Conservation (phyloP, 2,113 vertebrate genomes). For the Columba janthina region DNA sequence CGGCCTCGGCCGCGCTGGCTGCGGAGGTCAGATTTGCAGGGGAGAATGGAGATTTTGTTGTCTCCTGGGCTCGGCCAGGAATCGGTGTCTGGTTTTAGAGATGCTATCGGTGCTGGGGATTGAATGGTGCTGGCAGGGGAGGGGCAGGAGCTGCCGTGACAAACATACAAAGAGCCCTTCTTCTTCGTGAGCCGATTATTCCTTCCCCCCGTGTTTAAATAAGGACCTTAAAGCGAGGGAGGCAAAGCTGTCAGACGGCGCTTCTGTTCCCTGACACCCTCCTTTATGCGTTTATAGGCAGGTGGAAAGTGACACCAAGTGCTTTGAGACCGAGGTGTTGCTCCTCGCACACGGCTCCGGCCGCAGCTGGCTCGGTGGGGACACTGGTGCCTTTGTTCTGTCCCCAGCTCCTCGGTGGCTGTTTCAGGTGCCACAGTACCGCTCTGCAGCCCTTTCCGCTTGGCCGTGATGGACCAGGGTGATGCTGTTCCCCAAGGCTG, state of each 20-base stretch:
- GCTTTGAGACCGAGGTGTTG: neutral
- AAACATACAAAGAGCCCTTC: neutral
- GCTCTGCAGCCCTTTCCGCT: neutral
- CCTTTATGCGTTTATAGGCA: neutral
- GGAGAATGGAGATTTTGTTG: neutral
- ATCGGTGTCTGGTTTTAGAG: neutral
- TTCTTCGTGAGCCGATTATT: slow-evolving; percentile 21
- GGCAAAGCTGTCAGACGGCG: neutral
- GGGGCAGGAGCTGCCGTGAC: neutral
- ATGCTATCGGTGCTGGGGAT: neutral
- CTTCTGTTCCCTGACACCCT: neutral
- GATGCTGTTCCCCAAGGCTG: neutral
- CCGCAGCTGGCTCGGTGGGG: neutral
- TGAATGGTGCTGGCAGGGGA: neutral
- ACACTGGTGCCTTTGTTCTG: neutral
- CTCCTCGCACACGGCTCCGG: neutral
- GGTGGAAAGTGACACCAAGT: neutral
- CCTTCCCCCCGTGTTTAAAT: neutral
- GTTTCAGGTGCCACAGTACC: fast-evolving
- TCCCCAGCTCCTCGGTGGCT: neutral
- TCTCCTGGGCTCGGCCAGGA: neutral
- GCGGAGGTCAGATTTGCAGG: fast-evolving
- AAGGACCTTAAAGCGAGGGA: neutral
- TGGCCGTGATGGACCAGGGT: fast-evolving
- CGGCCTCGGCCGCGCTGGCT: fast-evolving